These are phyloP conservation scores for Psephotus haematonotus DNA, from an alignment of 2,113 vertebrate species.

Conservation along the genomic window DNA sequence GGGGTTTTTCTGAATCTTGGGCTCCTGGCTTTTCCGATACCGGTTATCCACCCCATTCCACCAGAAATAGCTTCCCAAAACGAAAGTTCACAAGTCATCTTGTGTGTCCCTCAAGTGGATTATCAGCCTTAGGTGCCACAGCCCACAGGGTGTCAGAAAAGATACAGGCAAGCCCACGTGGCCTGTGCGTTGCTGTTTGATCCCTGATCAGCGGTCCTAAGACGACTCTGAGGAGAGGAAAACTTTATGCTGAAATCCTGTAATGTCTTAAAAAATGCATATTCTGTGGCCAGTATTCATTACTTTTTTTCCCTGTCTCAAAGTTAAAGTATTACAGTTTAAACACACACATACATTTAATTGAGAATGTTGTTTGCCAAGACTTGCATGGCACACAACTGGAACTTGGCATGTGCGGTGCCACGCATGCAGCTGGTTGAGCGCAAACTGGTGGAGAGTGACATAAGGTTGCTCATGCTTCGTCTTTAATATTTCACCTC, in stretches of 20 bases:
- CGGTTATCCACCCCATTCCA: fast-evolving
- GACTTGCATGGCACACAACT: background rate
- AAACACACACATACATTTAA: fast-evolving
- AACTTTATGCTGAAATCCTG: background rate
- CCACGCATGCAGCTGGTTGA: background rate
- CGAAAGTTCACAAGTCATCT: background rate
- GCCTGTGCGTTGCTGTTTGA: background rate
- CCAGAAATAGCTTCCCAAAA: background rate
- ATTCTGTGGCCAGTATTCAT: background rate
- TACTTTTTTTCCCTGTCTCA: background rate
- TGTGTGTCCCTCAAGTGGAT: background rate
- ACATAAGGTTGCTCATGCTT: background rate
- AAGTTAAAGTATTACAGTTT: background rate
- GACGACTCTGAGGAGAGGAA: background rate
- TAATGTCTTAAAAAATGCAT: background rate
- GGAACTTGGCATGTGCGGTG: fast-evolving
- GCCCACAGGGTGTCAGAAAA: background rate
- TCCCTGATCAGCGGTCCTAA: fast-evolving
- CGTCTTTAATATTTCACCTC: background rate
- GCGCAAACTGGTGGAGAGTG: background rate
- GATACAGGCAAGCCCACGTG: background rate
- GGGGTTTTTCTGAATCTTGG: background rate
- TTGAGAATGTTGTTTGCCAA: background rate
- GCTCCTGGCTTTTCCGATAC: background rate
- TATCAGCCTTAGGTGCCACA: background rate